phyloP scores from a whole-genome alignment of 2,888 invertebrate genomes.

The Gandaritis pyraliata region DNA sequence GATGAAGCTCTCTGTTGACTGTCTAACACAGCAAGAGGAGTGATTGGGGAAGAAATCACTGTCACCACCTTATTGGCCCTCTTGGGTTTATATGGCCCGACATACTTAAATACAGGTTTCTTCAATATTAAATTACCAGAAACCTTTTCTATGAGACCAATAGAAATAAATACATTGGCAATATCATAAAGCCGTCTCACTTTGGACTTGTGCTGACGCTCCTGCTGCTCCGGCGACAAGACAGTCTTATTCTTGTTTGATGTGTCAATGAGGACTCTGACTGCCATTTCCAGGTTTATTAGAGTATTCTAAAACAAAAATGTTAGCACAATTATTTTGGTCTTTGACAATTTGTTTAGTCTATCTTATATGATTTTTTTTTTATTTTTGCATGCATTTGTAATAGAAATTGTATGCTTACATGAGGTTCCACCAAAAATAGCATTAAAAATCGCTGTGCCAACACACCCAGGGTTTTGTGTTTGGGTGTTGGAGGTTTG shows the following conservation, averaged over 20 bases:
- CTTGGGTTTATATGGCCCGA: constrained; percentile 80
- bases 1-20: constrained; percentile 58
- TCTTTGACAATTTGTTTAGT: too few species aligned
- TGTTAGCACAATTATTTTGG: too few species aligned
- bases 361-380: too few species aligned
- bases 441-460: constrained; percentile 89
- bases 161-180: constrained; percentile 90
- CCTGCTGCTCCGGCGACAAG: constrained; percentile 78
- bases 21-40: constrained; percentile 65
- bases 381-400: too few species aligned
- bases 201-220: constrained; percentile 86
- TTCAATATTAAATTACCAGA: constrained; percentile 85
- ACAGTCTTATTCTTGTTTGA: constrained; percentile 77
- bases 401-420: constrained; percentile 58
- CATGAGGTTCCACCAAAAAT: constrained; percentile 86
- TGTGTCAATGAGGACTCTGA: constrained; percentile 85
- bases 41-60: constrained; percentile 69
- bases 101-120: constrained; percentile 88
- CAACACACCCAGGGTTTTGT: constrained; percentile 87
- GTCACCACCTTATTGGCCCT: constrained; percentile 60
- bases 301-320: constrained; percentile 81
- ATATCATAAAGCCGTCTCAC: constrained; percentile 90
- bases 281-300: constrained; percentile 87
- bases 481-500: constrained; percentile 81
- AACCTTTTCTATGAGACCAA: constrained; percentile 89